A percentile compares a stretch with the other conserved stretches of the same genome.
Conservation (phyloP, 1,140 invertebrate genomes). For the Zaprionus davidi region DNA sequence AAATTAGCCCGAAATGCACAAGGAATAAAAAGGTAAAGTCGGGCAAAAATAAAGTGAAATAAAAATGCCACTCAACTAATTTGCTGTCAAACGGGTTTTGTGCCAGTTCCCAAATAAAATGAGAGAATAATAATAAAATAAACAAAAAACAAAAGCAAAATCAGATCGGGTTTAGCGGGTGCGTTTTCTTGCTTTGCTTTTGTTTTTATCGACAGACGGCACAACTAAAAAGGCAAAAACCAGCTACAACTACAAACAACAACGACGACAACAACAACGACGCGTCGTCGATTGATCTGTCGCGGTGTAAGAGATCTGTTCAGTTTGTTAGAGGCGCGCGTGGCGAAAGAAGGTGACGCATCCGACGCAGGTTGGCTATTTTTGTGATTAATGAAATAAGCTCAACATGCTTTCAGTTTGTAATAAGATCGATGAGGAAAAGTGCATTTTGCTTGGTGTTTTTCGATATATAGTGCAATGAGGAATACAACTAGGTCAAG, state of each 20-base stretch:
- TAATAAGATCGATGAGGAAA: conserved; percentile 12
- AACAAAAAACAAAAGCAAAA: conserved; percentile 43
- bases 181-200: conserved; percentile 28
- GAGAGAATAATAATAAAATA: conserved; percentile 31
- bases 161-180: conserved; percentile 43
- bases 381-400: conserved; percentile 57
- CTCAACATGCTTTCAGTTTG: conserved; percentile 8
- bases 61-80: conserved; percentile 28
- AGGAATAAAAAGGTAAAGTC: background rate
- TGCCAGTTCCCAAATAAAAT: conserved; percentile 1
- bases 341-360: conserved; percentile 57
- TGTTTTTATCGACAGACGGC: conserved; percentile 41
- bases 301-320: conserved; percentile 57
- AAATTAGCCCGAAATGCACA: conserved; percentile 2
- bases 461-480: background rate
- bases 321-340: conserved; percentile 52
- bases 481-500: conserved; percentile 56
- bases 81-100: conserved; percentile 54
- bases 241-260: conserved; percentile 39
- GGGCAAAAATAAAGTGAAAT: conserved; percentile 12
- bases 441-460: background rate
- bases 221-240: conserved; percentile 52
- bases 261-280: conserved; percentile 16
- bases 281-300: conserved; percentile 51
- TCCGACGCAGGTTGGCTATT: conserved; percentile 58